phyloP scores from a whole-genome alignment of 2,113 vertebrate genomes.

The Pyxicephalus adspersus region DNA sequence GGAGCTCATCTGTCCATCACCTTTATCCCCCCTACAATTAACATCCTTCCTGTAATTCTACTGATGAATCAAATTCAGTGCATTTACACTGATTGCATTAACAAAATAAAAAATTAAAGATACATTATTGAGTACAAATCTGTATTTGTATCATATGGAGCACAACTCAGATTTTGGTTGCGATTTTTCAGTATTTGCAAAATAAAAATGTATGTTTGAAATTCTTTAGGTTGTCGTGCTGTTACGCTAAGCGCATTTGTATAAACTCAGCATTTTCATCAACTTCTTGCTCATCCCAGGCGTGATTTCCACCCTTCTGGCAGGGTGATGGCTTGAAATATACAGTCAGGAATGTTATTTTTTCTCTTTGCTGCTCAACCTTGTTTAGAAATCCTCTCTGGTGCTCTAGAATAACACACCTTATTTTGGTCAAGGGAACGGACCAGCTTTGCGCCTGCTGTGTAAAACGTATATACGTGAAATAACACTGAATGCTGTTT shows the following conservation, averaged over 20 bases:
- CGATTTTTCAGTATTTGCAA: too few relatives aligned
- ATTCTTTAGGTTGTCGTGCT: constrained; percentile 65
- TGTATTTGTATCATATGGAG: too few relatives aligned
- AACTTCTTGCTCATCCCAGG: constrained; percentile 62
- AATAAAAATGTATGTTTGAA: too few relatives aligned
- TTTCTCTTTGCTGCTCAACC: constrained; percentile 58
- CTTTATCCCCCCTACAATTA: too few relatives aligned
- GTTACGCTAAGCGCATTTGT: constrained; percentile 64
- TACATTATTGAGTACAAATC: too few relatives aligned
- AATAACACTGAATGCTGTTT: constrained; percentile 70
- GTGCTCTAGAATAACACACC: constrained; percentile 67
- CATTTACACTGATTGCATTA: too few relatives aligned
- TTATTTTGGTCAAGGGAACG: constrained; percentile 65
- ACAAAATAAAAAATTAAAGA: too few relatives aligned
- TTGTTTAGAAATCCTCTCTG: constrained; percentile 71
- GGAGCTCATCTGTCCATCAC: too few relatives aligned
- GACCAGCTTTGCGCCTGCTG: constrained; percentile 65
- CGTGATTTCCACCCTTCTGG: constrained; percentile 57
- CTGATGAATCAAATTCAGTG: too few relatives aligned
- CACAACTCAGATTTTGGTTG: too few relatives aligned
- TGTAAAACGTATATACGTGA: constrained; percentile 66
- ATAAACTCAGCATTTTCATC: constrained; percentile 61
- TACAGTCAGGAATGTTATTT: constrained; percentile 64
- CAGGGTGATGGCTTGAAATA: constrained; percentile 62
- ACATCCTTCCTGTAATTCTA: too few relatives aligned